phyloP scores from a whole-genome alignment of 2,797 vertebrate species.

The Geotria australis region DNA sequence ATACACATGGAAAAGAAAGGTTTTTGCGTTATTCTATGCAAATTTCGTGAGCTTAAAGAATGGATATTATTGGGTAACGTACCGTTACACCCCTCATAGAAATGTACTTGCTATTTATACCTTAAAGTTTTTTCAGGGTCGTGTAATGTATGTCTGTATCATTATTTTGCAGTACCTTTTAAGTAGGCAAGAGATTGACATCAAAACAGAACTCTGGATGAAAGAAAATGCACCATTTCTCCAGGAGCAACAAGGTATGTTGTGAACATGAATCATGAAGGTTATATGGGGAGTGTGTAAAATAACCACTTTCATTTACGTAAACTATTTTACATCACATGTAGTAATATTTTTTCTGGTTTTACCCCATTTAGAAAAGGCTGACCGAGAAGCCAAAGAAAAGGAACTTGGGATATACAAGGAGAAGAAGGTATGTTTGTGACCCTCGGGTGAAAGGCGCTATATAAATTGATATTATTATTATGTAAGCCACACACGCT shows the following conservation, averaged over 20 bases:
- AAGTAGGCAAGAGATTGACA: constrained; percentile 40
- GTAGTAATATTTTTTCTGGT: not conserved
- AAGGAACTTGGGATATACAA: constrained; percentile 85
- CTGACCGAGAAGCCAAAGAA: constrained; percentile 64
- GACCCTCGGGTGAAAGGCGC: too few relatives aligned
- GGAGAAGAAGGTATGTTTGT: constrained; percentile 43
- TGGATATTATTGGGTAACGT: too few relatives aligned
- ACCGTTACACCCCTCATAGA: too few relatives aligned
- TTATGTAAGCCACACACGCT: too few relatives aligned
- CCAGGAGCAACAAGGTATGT: constrained; percentile 53
- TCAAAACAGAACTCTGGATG: constrained; percentile 85
- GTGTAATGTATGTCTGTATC: constrained; percentile 1
- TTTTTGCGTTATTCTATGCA: too few relatives aligned
- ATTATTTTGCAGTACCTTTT: constrained; percentile 46
- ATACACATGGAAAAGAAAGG: too few relatives aligned
- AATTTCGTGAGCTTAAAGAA: too few relatives aligned
- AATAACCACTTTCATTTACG: not conserved
- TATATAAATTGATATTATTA: too few relatives aligned
- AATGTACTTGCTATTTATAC: too few relatives aligned
- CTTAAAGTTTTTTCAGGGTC: too few relatives aligned
- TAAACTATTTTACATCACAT: not conserved
- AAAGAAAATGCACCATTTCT: constrained; percentile 71
- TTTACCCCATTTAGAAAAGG: constrained; percentile 35
- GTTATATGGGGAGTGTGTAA: not conserved
- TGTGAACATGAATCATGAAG: not conserved